Conservation (phyloP, 1,140 invertebrate species). For the Formica selysi region DNA sequence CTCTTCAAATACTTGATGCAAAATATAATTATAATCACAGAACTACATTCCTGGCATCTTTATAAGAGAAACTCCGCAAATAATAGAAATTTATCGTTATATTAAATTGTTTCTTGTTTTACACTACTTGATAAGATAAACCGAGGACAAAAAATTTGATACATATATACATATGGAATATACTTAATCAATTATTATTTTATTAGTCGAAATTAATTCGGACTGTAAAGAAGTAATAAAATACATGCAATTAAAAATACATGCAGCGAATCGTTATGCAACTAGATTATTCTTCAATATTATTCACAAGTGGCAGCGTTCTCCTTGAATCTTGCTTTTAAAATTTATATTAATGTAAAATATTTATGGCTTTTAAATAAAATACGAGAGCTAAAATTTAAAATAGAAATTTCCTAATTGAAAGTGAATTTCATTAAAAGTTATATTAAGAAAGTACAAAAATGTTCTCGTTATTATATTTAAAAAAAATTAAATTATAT, state of each 20-base stretch:
- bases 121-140: no score
- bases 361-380: not conserved
- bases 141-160: no score
- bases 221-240: not conserved
- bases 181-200: no score
- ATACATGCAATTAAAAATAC: not conserved
- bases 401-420: slow-evolving; percentile 8
- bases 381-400: not conserved
- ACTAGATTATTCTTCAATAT: not conserved
- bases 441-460: not conserved
- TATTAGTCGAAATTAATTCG: no score
- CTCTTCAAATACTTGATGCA: no score
- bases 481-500: not conserved
- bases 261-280: slow-evolving; percentile 29
- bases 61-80: no score
- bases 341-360: not conserved
- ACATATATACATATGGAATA: no score
- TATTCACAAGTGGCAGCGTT: not conserved
- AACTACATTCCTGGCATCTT: no score
- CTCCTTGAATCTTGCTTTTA: slow-evolving; percentile 2
- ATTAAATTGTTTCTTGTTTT: no score
- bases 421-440: not conserved
- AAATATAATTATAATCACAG: no score
- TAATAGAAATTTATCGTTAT: no score
- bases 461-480: not conserved